These are phyloP conservation scores for Pelecanus crispus DNA, from an alignment of 2,113 vertebrate genomes.

Conservation along the genomic window DNA sequence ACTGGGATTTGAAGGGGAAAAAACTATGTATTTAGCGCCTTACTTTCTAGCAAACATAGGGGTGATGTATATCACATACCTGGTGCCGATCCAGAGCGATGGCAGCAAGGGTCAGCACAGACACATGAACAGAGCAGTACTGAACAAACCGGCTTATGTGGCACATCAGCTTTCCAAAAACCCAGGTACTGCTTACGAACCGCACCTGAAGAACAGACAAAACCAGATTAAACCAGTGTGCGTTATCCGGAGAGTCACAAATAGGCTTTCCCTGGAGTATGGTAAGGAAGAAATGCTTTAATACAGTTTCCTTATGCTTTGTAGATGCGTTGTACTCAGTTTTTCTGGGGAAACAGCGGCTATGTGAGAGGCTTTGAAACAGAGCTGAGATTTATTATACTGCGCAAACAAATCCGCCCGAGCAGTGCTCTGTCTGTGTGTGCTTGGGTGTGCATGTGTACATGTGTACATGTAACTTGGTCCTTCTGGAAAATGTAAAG, in stretches of 20 bases:
- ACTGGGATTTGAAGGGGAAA: background rate
- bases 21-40: rapidly evolving
- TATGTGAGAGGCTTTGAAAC: background rate
- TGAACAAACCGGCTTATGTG: conserved; percentile 81
- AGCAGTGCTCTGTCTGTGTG: background rate
- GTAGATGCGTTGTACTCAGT: background rate
- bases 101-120: conserved; percentile 75
- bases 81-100: conserved; percentile 78
- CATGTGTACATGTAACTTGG: too few relatives aligned
- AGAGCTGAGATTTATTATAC: background rate
- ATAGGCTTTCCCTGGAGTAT: background rate
- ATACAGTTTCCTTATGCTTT: background rate
- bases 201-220: conserved; percentile 60
- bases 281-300: background rate
- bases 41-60: background rate
- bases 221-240: background rate
- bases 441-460: background rate
- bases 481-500: background rate
- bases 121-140: conserved; percentile 79
- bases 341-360: background rate
- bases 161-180: conserved; percentile 79
- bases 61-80: background rate
- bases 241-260: background rate
- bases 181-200: conserved; percentile 79
- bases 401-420: background rate